Evolutionary conservation across 2,888 invertebrate species (phyloP), one percentile per base, ranked within the genome.

Genomic region (Drosophila anomelani): DNA sequence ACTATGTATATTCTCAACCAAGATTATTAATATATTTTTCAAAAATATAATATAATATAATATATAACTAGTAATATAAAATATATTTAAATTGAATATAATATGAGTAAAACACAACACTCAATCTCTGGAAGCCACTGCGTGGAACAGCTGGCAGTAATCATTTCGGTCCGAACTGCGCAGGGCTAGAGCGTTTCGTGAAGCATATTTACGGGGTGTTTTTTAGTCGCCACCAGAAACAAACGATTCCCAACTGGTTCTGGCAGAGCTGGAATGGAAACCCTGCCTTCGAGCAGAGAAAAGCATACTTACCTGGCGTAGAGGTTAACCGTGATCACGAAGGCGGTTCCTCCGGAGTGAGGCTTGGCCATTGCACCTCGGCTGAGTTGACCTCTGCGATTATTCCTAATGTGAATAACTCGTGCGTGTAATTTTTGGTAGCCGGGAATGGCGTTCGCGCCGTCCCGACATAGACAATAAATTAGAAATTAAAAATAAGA

Each of bases 361-460:
- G 87, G 38, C 85, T 82, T 68, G 77, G 77, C 54, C 82, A 86
- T 88, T 88, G 87, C 88, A 86, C 86, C 61, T 55, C 79, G 82
- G 78, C 57, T 70, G 94, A 94, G 95, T 94, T 95, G 95, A 95
- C 95, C 94, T 94, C 94, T 95, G 95, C 95, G 95, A 95, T 94
- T 95, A 94, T 93, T 94, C 94, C 95, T 94, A 95, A 95, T 94
- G 94, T 93, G 95, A 94, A 94, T 94, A 95, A 94, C 95, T 95
- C 95, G 95, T 94, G 94, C 94, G 95, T 94, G 94, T 92, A 94
- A 94, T 94, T 94, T 94, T 94, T 94, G 94, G 93, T 94, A 94
- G 94, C 94, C 94, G 94, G 94, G 94, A 94, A 94, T 94, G 91
- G 94, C 94, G 94, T 94, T 92, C 94, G 94, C 94, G 94, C 94